Evolutionary conservation across 2,797 vertebrate species (phyloP).

Genomic region (Bradypus variegatus): DNA sequence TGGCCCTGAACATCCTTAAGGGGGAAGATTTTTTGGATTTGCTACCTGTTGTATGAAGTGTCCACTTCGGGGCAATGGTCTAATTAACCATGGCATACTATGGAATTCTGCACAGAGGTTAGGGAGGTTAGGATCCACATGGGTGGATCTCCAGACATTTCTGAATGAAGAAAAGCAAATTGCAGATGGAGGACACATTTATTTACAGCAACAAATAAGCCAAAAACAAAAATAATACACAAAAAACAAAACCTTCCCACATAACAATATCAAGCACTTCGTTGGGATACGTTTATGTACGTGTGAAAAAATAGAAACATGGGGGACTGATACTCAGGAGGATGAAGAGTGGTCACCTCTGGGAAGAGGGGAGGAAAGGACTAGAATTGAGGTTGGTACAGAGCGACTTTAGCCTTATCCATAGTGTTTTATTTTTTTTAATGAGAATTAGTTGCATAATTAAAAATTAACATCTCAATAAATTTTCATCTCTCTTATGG

Average conservation of each 20-base stretch:
- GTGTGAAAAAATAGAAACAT: too few relatives aligned
- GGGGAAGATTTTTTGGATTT: neutral
- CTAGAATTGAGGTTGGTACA: too few relatives aligned
- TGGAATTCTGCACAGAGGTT: neutral
- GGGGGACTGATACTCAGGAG: too few relatives aligned
- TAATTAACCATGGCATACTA: neutral
- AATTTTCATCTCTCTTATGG: neutral
- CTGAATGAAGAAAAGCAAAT: neutral
- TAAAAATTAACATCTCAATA: conserved; percentile 33
- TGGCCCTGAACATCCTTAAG: neutral
- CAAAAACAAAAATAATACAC: too few relatives aligned
- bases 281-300: too few relatives aligned
- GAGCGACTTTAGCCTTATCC: neutral
- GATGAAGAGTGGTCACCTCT: too few relatives aligned
- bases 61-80: neutral
- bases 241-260: too few relatives aligned
- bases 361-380: too few relatives aligned
- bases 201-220: too few relatives aligned
- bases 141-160: neutral
- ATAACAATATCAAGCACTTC: too few relatives aligned
- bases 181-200: too few relatives aligned
- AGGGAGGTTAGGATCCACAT: neutral
- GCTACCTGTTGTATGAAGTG: neutral
- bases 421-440: conserved; percentile 1
- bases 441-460: conserved; percentile 21